Percentiles rank a stretch among this genome's conserved stretches.
These are phyloP conservation scores for Butastur rufipennis DNA, from an alignment of 2,113 vertebrate species.

Conservation along the genomic window DNA sequence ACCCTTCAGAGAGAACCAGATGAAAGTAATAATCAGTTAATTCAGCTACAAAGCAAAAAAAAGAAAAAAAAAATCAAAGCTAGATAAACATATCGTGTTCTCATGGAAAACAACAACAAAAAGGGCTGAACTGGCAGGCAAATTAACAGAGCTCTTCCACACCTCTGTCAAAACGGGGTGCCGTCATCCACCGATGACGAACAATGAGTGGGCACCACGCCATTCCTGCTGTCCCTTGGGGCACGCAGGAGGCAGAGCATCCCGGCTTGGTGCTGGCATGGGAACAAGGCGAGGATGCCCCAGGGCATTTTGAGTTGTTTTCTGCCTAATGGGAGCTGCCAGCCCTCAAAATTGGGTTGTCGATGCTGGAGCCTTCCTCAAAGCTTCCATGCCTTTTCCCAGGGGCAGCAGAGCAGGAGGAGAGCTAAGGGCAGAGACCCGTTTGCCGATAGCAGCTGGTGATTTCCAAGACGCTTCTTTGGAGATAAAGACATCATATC, in stretches of 20 bases:
- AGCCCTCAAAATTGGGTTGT: background rate
- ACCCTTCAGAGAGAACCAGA: slow-evolving; percentile 49
- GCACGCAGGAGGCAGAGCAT: rapidly evolving
- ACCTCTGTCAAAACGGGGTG: background rate
- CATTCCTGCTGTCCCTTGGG: background rate
- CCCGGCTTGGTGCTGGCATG: background rate
- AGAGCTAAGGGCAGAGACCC: background rate
- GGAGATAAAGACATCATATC: background rate
- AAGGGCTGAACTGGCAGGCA: background rate
- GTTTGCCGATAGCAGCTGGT: rapidly evolving
- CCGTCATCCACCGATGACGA: rapidly evolving
- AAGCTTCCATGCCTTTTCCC: background rate
- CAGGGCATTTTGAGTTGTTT: background rate
- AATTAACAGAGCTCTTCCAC: background rate
- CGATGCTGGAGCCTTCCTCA: background rate
- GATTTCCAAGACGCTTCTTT: background rate
- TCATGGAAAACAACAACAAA: slow-evolving; percentile 50
- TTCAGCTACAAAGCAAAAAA: slow-evolving; percentile 43
- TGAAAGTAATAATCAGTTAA: slow-evolving; percentile 57
- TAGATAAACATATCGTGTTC: slow-evolving; percentile 52
- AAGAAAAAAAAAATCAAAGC: slow-evolving; percentile 20
- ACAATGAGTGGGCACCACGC: rapidly evolving
- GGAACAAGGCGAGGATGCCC: background rate
- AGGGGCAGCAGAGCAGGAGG: rapidly evolving
- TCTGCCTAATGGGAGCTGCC: background rate